These are phyloP conservation scores for Rhynchonycteris naso DNA, from an alignment of 2,797 vertebrate genomes.

Conservation along the genomic window DNA sequence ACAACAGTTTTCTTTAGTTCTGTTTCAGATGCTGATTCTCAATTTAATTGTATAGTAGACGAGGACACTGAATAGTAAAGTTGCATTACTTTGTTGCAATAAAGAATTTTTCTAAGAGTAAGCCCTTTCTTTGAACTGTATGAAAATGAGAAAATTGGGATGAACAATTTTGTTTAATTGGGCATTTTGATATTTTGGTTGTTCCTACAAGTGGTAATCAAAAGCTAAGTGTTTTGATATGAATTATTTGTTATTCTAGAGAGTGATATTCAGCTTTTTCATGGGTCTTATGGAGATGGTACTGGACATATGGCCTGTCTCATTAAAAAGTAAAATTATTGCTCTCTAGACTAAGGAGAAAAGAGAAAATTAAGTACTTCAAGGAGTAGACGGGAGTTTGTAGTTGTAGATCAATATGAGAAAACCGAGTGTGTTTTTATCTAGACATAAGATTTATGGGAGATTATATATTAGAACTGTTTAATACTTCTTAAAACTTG, in stretches of 20 bases:
- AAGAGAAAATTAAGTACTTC: not conserved
- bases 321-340: constrained; percentile 43
- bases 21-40: constrained; percentile 20
- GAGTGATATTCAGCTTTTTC: not conserved
- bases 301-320: not conserved
- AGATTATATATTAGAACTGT: not conserved
- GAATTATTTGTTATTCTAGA: constrained; percentile 59
- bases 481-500: not conserved
- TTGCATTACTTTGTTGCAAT: constrained; percentile 52
- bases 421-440: not conserved
- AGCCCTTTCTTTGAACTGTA: constrained; percentile 40
- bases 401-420: not conserved
- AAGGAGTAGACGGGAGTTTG: not conserved
- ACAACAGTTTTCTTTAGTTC: constrained; percentile 34
- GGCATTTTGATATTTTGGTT: constrained; percentile 11
- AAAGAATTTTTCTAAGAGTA: constrained; percentile 44
- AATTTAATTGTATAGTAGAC: constrained; percentile 42
- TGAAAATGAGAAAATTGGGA: not conserved
- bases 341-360: not conserved
- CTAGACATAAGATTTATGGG: not conserved
- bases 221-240: constrained; percentile 29
- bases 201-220: not conserved
- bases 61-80: not conserved
- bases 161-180: constrained; percentile 19
- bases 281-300: constrained; percentile 16